Base-by-base conservation (phyloP, 2,797 vertebrate genomes). In the Cottoperca gobio region DNA sequence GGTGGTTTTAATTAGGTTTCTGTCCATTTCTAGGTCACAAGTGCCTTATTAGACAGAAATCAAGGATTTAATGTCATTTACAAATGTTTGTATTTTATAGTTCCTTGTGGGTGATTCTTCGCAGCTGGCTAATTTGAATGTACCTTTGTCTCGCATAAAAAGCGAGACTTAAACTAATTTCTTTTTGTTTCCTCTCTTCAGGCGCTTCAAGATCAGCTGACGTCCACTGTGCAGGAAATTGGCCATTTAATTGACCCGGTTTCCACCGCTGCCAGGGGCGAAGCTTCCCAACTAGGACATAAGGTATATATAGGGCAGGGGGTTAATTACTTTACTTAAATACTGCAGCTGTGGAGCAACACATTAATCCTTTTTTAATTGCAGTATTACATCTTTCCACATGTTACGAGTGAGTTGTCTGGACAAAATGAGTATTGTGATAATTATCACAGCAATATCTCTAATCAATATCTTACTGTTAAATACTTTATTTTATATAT, bases 171-270 rank as follows among this genome's bases (percentile, higher is more conserved):
- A 83, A 81, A 50, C 33, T 52, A 26, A 87, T 88, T 78, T 86
- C 19, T 57, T 81, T 84, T 82, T 70, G 55, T 79, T 81, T 81
- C 52, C 49, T 61, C 45, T 82, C 42, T 84, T 79, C 78, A 99
- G 98, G 98, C 98, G 31, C 87, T 99, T 10, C 98, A 99, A 87
- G 98, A 99, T 62, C 98, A 99, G 93, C 94, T 99, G 91, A 98
- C 97, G 1, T 99, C 98, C 0, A 96, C 97, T 0, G 98, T 99
- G 54, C 98, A 99, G 89, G 98, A 99, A 90, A 99, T 99, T 14
- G 97, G 98, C 9, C 95, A 99, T 82, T 96, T 99, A 57, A 97
- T 99, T 3, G 97, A 99, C 89, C 98, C 98, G 17, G 96, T 99
- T 76, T 96, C 96, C 74, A 99, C 97, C 0, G 97, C 97, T 12